Conservation (phyloP, 2,888 invertebrate species). For the Meghimatium bilineatum region DNA sequence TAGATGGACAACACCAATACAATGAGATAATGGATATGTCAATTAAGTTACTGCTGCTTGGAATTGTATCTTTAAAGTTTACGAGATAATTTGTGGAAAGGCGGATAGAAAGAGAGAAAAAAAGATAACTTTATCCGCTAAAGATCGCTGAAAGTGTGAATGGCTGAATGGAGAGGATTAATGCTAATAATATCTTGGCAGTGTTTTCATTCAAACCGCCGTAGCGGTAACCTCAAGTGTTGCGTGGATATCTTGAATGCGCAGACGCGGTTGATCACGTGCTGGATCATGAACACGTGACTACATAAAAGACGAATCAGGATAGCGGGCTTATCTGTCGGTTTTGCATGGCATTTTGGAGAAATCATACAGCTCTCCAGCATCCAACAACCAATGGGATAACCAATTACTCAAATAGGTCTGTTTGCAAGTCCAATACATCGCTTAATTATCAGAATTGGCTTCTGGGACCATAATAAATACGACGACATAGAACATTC, state of each 20-base stretch:
- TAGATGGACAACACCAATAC: too few species aligned
- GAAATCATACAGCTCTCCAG: conserved; percentile 25
- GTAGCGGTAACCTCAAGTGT: conserved; percentile 35
- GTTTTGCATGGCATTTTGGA: conserved; percentile 33
- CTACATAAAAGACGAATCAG: conserved; percentile 36
- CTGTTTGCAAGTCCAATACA: conserved; percentile 42
- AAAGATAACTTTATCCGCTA: neutral
- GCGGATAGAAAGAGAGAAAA: neutral
- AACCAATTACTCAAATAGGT: conserved; percentile 45
- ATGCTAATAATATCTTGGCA: conserved; percentile 12
- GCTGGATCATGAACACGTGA: conserved; percentile 43
- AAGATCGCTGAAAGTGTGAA: conserved; percentile 9
- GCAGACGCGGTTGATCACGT: conserved; percentile 45
- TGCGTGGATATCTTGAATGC: conserved; percentile 28
- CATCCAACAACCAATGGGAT: conserved; percentile 30
- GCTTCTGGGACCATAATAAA: conserved; percentile 35
- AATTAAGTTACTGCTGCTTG: too few species aligned
- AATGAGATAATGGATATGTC: too few species aligned
- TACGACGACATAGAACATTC: neutral
- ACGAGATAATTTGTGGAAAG: neutral
- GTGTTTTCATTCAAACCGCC: conserved; percentile 17
- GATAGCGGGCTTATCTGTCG: conserved; percentile 42
- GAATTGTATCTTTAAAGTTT: neutral
- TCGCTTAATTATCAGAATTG: conserved; percentile 42
- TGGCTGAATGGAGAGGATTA: conserved; percentile 26